phyloP scores from a whole-genome alignment of 2,113 vertebrate genomes.

The Ochotona curzoniae region DNA sequence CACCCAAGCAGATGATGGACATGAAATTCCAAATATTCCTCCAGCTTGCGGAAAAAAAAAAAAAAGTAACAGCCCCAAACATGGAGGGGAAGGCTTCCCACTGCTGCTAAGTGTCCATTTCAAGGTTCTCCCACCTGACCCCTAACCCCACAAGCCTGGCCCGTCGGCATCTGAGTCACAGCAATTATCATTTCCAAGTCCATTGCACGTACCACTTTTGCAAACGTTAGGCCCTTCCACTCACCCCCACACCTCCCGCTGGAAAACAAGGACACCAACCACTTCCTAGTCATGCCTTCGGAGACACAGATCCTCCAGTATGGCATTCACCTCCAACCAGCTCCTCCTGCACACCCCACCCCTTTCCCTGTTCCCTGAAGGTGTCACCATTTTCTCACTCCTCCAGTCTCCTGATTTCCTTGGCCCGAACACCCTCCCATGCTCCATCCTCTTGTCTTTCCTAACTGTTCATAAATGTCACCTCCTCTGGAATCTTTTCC shows the following conservation, averaged over 20 bases:
- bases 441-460: constrained; percentile 44
- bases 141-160: neutral
- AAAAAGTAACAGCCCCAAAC: neutral
- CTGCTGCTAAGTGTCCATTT: neutral
- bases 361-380: neutral
- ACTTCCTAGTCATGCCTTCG: neutral
- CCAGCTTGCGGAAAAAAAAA: neutral
- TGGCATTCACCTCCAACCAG: neutral
- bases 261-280: neutral
- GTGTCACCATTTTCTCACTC: neutral
- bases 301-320: neutral
- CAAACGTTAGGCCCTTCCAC: neutral
- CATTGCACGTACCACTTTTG: neutral
- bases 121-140: neutral
- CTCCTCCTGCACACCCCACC: neutral
- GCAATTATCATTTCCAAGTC: neutral
- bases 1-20: constrained; percentile 60
- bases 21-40: constrained; percentile 42
- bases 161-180: constrained; percentile 27
- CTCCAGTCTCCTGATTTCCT: neutral
- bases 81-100: accelerated
- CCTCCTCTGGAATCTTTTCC: constrained; percentile 43
- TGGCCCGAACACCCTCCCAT: neutral
- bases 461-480: constrained; percentile 56
- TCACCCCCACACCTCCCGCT: neutral